Base-by-base conservation (phyloP, 2,113 vertebrate genomes). In the Dolichallabes microphthalmus region DNA sequence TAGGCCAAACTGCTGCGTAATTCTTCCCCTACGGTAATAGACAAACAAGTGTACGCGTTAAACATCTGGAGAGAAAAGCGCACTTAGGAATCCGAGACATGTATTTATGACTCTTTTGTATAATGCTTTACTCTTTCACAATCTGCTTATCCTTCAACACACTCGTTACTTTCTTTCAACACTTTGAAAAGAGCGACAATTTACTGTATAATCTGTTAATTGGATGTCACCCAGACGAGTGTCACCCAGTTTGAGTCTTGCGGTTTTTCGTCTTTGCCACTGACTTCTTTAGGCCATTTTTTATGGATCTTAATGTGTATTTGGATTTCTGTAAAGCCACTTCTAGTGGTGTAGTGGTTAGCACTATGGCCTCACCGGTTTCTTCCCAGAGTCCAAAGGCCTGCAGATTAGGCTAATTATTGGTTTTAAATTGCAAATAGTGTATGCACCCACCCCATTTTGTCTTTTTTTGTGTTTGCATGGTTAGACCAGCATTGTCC, bases 11-110 rank as follows among this genome's bases (percentile, higher is more conserved):
- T 53, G 45, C 45, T 55, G 61, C 20, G 7, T 66, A 85, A 68
- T 52, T 55, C 55, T 27, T 68, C 73, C 61, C 13, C 52, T 63
- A 11, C 63, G 39, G 75, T 63, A 83, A 60, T 39, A 20, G 30
- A 83, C 53, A 74, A 83, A 74, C 53, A 83, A 83, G 68, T 71
- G 27, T 22, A 10, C 7, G 20, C 13, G 22, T 63, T 63, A 39
- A 80, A 63, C 11, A 39, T 39, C 22, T 82, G 66, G 22, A 58
- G 35, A 35, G 52, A 53, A 17, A 82, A 66, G 63, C 50, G 27
- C 27, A 71, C 50, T 57, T 14, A 15, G 35, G 50, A 82, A 58
- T 53, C 20, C 35, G 81, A 32, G 17, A 14, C 53, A 19, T 20
- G 2, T 27, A 77, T 27, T 77, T 55, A 53, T 30, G 64, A 32